A percentile compares a stretch with the other conserved stretches of the same genome.
Evolutionary conservation across 2,888 invertebrate species (phyloP).

Genomic region (Crematogaster levior): DNA sequence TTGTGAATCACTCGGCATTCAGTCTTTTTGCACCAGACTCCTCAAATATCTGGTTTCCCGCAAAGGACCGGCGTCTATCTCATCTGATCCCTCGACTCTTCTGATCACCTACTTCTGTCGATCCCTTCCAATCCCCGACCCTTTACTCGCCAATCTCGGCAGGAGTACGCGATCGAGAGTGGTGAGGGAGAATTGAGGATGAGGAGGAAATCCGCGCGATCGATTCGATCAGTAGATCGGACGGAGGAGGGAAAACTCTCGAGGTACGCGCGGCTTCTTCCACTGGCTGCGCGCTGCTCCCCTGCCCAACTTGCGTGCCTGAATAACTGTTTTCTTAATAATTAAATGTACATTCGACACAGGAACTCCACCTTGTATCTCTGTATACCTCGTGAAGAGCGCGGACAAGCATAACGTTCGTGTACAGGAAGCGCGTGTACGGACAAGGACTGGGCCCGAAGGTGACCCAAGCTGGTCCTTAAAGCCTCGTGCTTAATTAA

Average conservation of each 20-base stretch:
- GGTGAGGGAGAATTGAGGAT: background rate
- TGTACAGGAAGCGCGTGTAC: slow-evolving; percentile 53
- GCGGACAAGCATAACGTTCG: slow-evolving; percentile 63
- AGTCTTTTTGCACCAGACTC: background rate
- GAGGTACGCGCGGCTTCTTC: slow-evolving; percentile 77
- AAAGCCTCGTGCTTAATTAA: slow-evolving; percentile 53
- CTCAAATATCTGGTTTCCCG: background rate
- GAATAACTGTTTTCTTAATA: slow-evolving; percentile 78
- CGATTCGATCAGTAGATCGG: slow-evolving; percentile 22
- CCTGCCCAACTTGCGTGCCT: slow-evolving; percentile 85
- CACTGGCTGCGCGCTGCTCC: slow-evolving; percentile 84
- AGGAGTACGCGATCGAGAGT: background rate
- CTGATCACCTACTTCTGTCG: background rate
- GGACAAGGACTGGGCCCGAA: slow-evolving; percentile 57
- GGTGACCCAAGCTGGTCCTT: slow-evolving; percentile 62
- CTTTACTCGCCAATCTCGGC: slow-evolving; percentile 5
- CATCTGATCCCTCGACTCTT: background rate
- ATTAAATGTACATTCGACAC: slow-evolving; percentile 74
- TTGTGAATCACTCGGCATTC: slow-evolving; percentile 1
- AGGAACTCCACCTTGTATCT: slow-evolving; percentile 71
- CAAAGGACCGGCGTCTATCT: background rate
- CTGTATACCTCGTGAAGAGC: slow-evolving; percentile 72
- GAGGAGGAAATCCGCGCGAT: background rate
- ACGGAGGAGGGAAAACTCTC: slow-evolving; percentile 48
- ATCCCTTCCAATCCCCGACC: slow-evolving; percentile 16